Conservation (phyloP, 2,888 invertebrate genomes). For the Halictus quadricinctus region DNA sequence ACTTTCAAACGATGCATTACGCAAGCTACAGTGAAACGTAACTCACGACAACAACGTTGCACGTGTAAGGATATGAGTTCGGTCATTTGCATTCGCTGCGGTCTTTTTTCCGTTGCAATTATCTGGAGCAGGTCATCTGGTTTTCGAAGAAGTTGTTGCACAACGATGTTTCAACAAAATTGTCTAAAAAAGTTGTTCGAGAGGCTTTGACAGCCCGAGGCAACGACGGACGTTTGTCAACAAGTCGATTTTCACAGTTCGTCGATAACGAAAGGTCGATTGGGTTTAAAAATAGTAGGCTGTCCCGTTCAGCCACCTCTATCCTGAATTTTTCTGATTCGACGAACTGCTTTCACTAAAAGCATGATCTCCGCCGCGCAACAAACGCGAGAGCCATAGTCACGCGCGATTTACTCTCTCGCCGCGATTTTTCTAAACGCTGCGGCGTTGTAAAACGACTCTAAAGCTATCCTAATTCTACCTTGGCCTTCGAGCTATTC, state of each 20-base stretch:
- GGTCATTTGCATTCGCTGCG: background rate
- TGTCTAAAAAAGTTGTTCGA: background rate
- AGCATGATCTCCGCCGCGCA: background rate
- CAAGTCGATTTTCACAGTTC: background rate
- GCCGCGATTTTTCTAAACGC: background rate
- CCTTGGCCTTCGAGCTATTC: background rate
- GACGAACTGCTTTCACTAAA: background rate
- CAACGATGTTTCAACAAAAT: background rate
- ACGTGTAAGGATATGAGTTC: background rate
- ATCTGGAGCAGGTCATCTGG: conserved; percentile 3
- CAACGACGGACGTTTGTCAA: background rate
- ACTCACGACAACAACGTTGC: background rate
- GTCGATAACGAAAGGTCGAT: background rate
- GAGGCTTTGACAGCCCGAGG: background rate
- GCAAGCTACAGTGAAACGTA: background rate
- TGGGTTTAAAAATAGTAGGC: background rate
- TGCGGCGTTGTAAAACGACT: background rate
- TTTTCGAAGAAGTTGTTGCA: background rate
- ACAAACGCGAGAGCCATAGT: background rate
- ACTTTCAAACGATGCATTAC: conserved; percentile 4
- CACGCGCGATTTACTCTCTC: conserved; percentile 14
- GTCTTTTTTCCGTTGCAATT: background rate
- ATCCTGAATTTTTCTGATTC: background rate
- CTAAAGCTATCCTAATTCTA: background rate
- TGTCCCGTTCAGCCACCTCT: background rate